Evolutionary conservation across 1,140 invertebrate species (phyloP).

Genomic region (Meloidogyne exigua): DNA sequence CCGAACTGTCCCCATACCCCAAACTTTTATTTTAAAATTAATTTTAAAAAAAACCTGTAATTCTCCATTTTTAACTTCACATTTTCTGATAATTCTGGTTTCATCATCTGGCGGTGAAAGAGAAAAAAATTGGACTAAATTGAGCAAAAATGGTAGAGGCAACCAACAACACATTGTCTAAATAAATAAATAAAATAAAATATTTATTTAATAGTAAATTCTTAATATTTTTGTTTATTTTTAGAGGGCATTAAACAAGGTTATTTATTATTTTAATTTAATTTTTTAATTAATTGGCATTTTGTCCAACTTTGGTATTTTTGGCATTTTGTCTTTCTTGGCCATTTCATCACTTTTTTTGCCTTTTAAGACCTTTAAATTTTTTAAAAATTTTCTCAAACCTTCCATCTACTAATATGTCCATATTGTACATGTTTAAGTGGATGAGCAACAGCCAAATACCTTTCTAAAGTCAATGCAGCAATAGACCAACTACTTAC

Average conservation of each 20-base stretch:
- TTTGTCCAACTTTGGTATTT: background rate
- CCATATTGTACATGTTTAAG: constrained; percentile 58
- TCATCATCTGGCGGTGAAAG: constrained; percentile 42
- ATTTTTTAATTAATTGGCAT: too few relatives aligned
- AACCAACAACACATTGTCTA: constrained; percentile 54
- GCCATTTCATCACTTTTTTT: too few relatives aligned
- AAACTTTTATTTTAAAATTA: background rate
- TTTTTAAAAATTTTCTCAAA: background rate
- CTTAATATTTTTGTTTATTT: background rate
- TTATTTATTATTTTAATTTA: too few relatives aligned
- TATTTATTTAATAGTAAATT: background rate
- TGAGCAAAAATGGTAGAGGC: constrained; percentile 59
- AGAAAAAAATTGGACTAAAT: constrained; percentile 56
- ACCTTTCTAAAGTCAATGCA: constrained; percentile 59
- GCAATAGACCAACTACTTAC: constrained; percentile 60
- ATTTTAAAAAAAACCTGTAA: constrained; percentile 41
- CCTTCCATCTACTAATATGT: constrained; percentile 29
- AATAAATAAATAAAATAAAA: background rate
- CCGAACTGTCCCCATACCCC: background rate
- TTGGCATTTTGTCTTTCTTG: background rate
- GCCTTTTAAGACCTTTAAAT: too few relatives aligned
- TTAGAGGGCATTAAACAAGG: background rate
- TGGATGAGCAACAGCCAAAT: constrained; percentile 59
- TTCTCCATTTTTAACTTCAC: constrained; percentile 47
- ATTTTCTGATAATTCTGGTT: constrained; percentile 42